A percentile compares a stretch with the other conserved stretches of the same genome.
These are phyloP conservation scores for Otocyon megalotis DNA, from an alignment of 2,113 vertebrate genomes.

Conservation along the genomic window DNA sequence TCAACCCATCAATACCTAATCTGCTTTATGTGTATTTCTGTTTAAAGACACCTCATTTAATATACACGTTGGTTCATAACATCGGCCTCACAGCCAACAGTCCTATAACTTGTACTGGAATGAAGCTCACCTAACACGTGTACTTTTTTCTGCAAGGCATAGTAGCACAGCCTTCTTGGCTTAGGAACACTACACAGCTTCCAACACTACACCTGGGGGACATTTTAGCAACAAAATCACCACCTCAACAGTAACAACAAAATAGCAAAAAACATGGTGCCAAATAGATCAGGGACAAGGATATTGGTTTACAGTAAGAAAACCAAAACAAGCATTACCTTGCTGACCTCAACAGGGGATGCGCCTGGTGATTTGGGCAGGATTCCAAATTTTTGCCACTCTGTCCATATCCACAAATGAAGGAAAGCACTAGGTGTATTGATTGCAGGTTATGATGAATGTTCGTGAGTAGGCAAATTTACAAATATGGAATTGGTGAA, in stretches of 20 bases:
- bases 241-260: neutral
- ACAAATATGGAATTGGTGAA: neutral
- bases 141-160: neutral
- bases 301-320: neutral
- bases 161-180: neutral
- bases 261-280: neutral
- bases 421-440: neutral
- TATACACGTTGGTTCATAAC: neutral
- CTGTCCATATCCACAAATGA: neutral
- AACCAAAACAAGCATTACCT: neutral
- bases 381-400: neutral
- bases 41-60: neutral
- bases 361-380: neutral
- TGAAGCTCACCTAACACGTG: neutral
- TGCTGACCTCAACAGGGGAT: neutral
- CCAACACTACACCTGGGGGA: neutral
- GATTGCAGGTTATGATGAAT: neutral
- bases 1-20: neutral
- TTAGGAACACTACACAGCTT: neutral
- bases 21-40: neutral
- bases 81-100: neutral
- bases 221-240: constrained; percentile 17
- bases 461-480: neutral
- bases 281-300: neutral
- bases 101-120: neutral